These are phyloP conservation scores for Labroides dimidiatus DNA, from an alignment of 2,797 vertebrate species.

Conservation along the genomic window DNA sequence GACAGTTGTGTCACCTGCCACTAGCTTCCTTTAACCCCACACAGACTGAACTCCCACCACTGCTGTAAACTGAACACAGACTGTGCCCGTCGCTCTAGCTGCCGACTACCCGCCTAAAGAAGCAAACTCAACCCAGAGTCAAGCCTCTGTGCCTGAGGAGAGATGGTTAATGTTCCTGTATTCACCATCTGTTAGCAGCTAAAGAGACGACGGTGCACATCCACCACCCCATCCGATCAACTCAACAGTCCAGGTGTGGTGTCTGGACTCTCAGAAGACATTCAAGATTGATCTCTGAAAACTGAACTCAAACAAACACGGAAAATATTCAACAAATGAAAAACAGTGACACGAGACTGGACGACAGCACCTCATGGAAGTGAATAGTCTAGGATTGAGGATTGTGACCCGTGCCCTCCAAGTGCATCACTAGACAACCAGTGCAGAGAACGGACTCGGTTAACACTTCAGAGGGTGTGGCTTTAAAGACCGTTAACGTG, in stretches of 20 bases:
- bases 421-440: slow-evolving; percentile 74
- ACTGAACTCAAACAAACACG: slow-evolving; percentile 42
- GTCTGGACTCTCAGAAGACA: slow-evolving; percentile 45
- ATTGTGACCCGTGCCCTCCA: slow-evolving; percentile 61
- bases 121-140: slow-evolving; percentile 10
- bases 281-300: slow-evolving; percentile 41
- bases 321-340: slow-evolving; percentile 39
- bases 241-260: slow-evolving; percentile 18
- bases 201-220: slow-evolving; percentile 2
- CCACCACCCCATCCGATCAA: slow-evolving; percentile 15
- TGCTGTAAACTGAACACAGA: slow-evolving; percentile 45
- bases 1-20: slow-evolving; percentile 61
- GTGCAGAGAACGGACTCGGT: slow-evolving; percentile 67
- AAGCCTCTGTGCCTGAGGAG: slow-evolving; percentile 12
- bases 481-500: slow-evolving; percentile 51
- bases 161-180: slow-evolving; percentile 6
- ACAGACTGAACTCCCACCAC: slow-evolving; percentile 38
- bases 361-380: slow-evolving; percentile 46
- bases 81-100: slow-evolving; percentile 51
- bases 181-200: slow-evolving; percentile 30
- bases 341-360: slow-evolving; percentile 43
- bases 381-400: slow-evolving; percentile 50
- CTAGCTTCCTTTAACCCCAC: slow-evolving; percentile 56
- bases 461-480: slow-evolving; percentile 56
- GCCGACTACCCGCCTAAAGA: slow-evolving; percentile 29